These are phyloP conservation scores for Geotria australis DNA, from an alignment of 2,797 vertebrate species.

Conservation along the genomic window DNA sequence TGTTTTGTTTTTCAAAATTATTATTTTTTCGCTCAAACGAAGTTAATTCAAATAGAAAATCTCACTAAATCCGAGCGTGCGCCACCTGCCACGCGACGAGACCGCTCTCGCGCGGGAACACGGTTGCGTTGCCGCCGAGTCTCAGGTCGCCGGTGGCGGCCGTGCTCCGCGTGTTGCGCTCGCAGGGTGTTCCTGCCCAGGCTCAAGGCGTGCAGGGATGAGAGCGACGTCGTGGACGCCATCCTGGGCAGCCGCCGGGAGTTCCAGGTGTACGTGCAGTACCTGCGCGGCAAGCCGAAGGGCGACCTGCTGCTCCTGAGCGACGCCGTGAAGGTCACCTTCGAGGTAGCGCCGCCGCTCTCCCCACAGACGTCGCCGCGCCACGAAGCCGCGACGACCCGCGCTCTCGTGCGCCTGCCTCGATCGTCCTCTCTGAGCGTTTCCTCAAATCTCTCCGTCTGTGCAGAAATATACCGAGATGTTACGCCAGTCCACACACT, in stretches of 20 bases:
- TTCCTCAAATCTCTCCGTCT: not conserved
- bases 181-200: conserved; percentile 26
- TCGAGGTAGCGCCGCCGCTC: conserved; percentile 25
- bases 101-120: too few species aligned
- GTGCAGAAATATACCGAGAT: conserved; percentile 42
- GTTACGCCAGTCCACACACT: conserved; percentile 17
- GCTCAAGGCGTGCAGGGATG: conserved; percentile 45
- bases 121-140: too few species aligned
- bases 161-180: not conserved
- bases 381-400: not conserved
- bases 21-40: too few species aligned
- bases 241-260: conserved; percentile 54
- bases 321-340: conserved; percentile 48
- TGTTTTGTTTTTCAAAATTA: too few species aligned
- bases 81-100: too few species aligned
- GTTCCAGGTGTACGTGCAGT: conserved; percentile 66
- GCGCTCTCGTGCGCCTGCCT: not conserved
- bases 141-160: too few species aligned
- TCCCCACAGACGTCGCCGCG: too few species aligned
- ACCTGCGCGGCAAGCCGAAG: conserved; percentile 41
- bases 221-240: conserved; percentile 74
- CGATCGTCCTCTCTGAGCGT: not conserved
- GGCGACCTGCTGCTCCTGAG: conserved; percentile 43
- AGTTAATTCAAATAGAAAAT: too few species aligned
- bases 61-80: too few species aligned